Evolutionary conservation across 1,140 invertebrate genomes (phyloP), one percentile per base, ranked within the genome.

Genomic region (Aricia agestis): DNA sequence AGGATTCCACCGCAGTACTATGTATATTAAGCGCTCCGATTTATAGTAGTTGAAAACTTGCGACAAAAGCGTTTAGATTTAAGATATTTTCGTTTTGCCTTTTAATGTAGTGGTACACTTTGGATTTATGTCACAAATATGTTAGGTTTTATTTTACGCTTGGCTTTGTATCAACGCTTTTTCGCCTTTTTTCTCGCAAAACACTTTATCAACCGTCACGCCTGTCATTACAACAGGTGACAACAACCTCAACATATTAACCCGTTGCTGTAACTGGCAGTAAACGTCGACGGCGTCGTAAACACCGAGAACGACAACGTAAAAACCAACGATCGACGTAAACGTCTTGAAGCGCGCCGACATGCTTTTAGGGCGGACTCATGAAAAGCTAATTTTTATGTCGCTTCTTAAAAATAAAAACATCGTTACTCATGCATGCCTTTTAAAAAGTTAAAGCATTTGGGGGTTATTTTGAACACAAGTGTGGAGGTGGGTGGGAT

Each of bases 241-340:
- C 68, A 59, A 69, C 71, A 87, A 85, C 18, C 86, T 82, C 78
- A 78, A 69, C 73, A 73, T 76, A 82, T 86, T 86, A 85, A 87
- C 87, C 83, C 79, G 83, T 86, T 83, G 68, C 81, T 80, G 85
- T 87, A 86, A 87, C 79, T 19, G 67, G 52, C 84, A 82, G 89
- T 88, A 91, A 82, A 72, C 72, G 74, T 76, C 84, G 81, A 81
- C 80, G 74, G 41, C 70, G 66, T 83, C 83, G 80, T 90, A 91
- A 91, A 90, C 82, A 87, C 75, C 67, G 71, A 70, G 61, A 82
- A 89, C 77, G 81, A 84, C 75, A 74, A 52, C 79, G 80, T 91
- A 89, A 91, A 91, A 91, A 85, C 80, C 76, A 85, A 91, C 81
- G 86, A 84, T 71, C 73, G 76, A 73, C 71, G 72, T 69, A 69